Percentiles rank a stretch among this genome's conserved stretches.
These are phyloP conservation scores for Ptychodera flava DNA, from an alignment of 35 echinoderm and acorn worm genomes.

Conservation along the genomic window DNA sequence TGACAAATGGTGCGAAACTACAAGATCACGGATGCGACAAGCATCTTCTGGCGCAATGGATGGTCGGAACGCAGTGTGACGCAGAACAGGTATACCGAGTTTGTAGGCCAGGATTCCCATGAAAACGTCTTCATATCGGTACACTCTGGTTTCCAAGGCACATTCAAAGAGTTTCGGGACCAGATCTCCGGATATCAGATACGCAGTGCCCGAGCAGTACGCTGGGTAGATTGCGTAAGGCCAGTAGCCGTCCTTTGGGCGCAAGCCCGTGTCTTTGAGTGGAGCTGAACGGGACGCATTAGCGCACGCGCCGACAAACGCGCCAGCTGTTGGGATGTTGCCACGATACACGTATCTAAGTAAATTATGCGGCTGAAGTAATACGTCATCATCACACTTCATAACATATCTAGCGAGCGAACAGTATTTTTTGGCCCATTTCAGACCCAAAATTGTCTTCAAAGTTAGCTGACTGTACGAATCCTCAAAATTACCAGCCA, in stretches of 20 bases:
- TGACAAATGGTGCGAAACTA: background rate
- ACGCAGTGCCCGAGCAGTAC: background rate
- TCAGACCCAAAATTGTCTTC: constrained; percentile 67
- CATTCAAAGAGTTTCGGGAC: background rate
- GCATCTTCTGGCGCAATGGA: background rate
- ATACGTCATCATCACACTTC: constrained; percentile 64
- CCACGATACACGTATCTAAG: constrained; percentile 29
- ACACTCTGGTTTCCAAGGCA: background rate
- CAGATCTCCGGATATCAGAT: background rate
- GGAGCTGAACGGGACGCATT: too few species aligned
- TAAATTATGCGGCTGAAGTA: constrained; percentile 19
- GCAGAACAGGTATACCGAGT: background rate
- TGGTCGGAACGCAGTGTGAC: background rate
- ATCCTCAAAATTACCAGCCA: constrained; percentile 56
- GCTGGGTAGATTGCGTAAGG: background rate
- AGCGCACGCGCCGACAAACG: background rate
- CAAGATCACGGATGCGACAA: background rate
- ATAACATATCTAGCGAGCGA: constrained; percentile 39
- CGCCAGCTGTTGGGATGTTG: background rate
- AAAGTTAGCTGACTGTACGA: constrained; percentile 42
- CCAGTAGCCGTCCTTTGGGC: constrained; percentile 4
- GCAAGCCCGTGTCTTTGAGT: background rate
- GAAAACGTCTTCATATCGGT: background rate
- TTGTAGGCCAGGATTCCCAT: background rate
- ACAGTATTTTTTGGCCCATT: constrained; percentile 54